Conservation (phyloP, 2,888 invertebrate species). For the Beris morrisii region DNA sequence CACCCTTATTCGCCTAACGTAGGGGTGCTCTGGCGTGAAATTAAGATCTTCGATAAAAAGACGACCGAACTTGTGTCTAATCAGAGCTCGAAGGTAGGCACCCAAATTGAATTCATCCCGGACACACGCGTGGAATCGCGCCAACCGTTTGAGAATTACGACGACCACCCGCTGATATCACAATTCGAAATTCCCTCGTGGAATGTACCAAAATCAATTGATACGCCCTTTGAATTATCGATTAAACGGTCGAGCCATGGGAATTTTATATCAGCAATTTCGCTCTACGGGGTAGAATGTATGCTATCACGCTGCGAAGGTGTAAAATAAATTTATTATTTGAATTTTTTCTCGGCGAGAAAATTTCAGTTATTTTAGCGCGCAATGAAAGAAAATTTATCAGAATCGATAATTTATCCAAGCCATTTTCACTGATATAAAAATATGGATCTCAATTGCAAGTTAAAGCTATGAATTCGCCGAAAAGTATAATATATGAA, state of each 20-base stretch:
- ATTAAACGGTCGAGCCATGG: constrained; percentile 5
- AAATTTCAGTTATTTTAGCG: no score
- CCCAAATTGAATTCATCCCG: constrained; percentile 26
- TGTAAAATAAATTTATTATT: not conserved
- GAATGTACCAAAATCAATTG: constrained; percentile 13
- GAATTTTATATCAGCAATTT: constrained; percentile 15
- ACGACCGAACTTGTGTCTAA: not conserved
- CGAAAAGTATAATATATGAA: no score
- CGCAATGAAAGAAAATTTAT: no score
- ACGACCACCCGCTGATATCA: not conserved
- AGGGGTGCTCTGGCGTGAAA: not conserved
- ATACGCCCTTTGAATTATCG: constrained; percentile 28
- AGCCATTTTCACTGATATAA: no score
- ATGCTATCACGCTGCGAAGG: constrained; percentile 6
- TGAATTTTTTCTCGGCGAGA: not conserved
- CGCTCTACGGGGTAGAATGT: constrained; percentile 2
- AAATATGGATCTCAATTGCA: no score
- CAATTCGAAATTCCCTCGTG: not conserved
- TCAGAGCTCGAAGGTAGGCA: constrained; percentile 9
- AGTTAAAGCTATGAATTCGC: no score
- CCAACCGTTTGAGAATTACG: constrained; percentile 17
- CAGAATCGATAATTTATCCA: no score
- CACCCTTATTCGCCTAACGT: constrained; percentile 1
- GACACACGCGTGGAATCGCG: constrained; percentile 26
- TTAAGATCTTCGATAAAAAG: constrained; percentile 21